Base-by-base conservation (phyloP, 2,113 vertebrate genomes). In the Melanotaenia duboulayi region DNA sequence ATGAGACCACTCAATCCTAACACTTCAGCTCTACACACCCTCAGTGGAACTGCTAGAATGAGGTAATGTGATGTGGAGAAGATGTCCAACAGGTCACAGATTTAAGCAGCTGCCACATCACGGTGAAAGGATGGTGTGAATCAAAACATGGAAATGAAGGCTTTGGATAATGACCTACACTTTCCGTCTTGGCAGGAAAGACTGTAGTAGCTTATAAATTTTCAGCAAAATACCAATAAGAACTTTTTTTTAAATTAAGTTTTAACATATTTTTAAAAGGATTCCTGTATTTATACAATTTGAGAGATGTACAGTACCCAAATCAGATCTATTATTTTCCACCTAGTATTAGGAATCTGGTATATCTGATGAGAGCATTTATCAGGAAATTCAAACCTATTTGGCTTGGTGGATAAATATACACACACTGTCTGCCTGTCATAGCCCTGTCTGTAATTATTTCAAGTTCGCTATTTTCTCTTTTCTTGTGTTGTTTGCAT, bases 1-100 rank as follows among this genome's bases (percentile, higher is more conserved):
- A 89, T 88, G 83, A 92, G 74, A 59, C 51, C 80, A 81, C 73
- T 87, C 71, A 76, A 85, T 87, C 76, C 57, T 83, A 20, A 73
- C 39, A 58, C 24, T 51, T 68, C 66, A 32, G 24, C 49, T 51
- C 19, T 22, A 25, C 44, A 11, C 12, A 17, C 2, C 4, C 11
- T n/a, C 66, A 19, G 50, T 4, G 12, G 11, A 37, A 1, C 44
- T 4, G 2, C 19, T 22, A 5, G 32, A 81, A 66, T 63, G 46
- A 74, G 28, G 35, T 20, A 22, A 42, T 25, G 58, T 16, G 24
- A 42, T 52, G 32, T n/a, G 40, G 37, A 61, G 16, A 68, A 76
- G 62, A 56, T 64, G 49, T 50, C 50, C 20, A 50, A 39, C 2
- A 72, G 58, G 63, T 32, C 42, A 58, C 28, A 39, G 1, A 64